These are phyloP conservation scores for Glomeris maerens DNA, from an alignment of 1,140 invertebrate species.

Conservation along the genomic window DNA sequence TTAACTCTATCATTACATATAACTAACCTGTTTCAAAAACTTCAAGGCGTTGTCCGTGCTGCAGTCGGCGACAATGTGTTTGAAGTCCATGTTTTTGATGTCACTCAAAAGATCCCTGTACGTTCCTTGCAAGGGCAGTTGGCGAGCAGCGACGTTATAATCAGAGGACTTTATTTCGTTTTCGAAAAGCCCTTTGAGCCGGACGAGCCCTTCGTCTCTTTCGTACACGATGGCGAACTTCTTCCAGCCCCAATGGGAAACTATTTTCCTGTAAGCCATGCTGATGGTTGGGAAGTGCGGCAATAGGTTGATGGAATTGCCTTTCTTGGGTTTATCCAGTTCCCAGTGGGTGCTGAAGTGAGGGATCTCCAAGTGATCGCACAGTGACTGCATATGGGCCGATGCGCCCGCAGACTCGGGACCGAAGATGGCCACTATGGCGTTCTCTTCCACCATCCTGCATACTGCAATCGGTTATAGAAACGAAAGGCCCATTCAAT, in stretches of 20 bases:
- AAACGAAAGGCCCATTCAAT: no score
- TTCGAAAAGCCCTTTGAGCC: slow-evolving; percentile 6
- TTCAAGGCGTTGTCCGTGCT: slow-evolving; percentile 44
- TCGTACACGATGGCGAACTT: slow-evolving; percentile 35
- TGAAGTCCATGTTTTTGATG: slow-evolving; percentile 49
- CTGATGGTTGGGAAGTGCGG: slow-evolving; percentile 39
- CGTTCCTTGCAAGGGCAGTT: neutral
- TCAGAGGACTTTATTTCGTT: neutral
- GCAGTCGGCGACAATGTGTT: slow-evolving; percentile 64
- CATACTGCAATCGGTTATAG: slow-evolving; percentile 49
- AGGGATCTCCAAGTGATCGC: slow-evolving; percentile 70
- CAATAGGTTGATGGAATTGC: slow-evolving; percentile 60
- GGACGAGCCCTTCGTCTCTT: slow-evolving; percentile 29
- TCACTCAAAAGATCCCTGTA: slow-evolving; percentile 60
- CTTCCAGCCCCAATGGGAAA: slow-evolving; percentile 29
- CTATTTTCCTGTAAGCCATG: slow-evolving; percentile 30
- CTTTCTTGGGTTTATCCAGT: slow-evolving; percentile 40
- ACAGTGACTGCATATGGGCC: slow-evolving; percentile 66
- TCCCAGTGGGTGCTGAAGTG: slow-evolving; percentile 60
- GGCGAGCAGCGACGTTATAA: neutral
- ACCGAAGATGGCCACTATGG: slow-evolving; percentile 65
- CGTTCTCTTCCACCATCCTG: slow-evolving; percentile 38
- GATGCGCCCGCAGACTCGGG: slow-evolving; percentile 49
- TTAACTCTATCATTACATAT: no score
- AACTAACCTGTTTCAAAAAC: slow-evolving; percentile 45